Evolutionary conservation across 2,113 vertebrate genomes (phyloP), one percentile per base, ranked within the genome.

Genomic region (Dunckerocampus dactyliophorus): DNA sequence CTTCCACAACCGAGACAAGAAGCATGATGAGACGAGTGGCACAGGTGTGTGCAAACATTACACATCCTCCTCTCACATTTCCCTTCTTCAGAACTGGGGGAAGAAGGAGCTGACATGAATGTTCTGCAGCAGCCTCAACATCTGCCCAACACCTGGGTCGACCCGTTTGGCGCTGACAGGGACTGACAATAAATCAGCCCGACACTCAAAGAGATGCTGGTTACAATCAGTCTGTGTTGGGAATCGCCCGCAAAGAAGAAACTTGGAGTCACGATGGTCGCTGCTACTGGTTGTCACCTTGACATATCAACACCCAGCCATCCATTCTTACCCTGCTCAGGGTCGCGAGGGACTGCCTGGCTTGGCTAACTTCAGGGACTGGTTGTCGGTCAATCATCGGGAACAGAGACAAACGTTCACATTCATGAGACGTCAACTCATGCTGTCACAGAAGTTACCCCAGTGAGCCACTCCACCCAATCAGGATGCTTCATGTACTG

Each of bases 61-160:
- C 37, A 47, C 64, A 56, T 71, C 71, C 75, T 70, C 77, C 73
- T 81, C 84, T 79, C 72, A 51, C 79, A 78, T 77, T 59, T 62
- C 14, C n/a, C 46, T 67, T 70, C 65, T 50, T 62, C 19, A 7
- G 15, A 63, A 31, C 48, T 20, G 54, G 24, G 11, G 70, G 55
- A 16, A 34, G 19, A 37, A 43, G 13, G 59, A 12, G 34, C 51
- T 76, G 81, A 73, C 69, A 46, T 72, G 56, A 67, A 74, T 47
- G 47, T 62, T 73, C 46, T 53, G 24, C 0, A 31, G 54, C 51
- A 14, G 57, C 71, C 17, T 76, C 57, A 1, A 79, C 85, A 87
- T 87, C 81, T 88, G 86, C 77, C 75, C 46, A 12, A 68, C 86
- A 88, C 75, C 82, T 85, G 86, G 84, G 46, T 72, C 52, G 59